Conservation (phyloP, 2,113 vertebrate genomes). For the Lophius piscatorius region DNA sequence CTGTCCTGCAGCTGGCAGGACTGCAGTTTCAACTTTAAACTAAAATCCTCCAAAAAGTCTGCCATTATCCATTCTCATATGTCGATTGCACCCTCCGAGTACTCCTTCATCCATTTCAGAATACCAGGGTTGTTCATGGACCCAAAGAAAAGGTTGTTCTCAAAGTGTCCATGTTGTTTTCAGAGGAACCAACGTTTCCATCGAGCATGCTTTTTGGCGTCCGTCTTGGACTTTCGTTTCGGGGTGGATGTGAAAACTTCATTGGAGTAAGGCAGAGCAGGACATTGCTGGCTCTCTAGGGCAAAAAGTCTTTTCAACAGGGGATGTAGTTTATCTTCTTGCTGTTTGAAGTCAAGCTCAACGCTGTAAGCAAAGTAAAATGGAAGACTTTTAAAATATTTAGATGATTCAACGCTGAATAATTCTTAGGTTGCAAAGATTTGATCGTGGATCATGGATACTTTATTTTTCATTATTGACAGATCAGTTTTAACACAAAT, state of each 20-base stretch:
- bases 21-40: constrained; percentile 50
- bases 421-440: background rate
- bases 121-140: constrained; percentile 29
- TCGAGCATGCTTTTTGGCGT: constrained; percentile 97
- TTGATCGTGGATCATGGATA: constrained; percentile 2
- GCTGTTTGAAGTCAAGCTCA: constrained; percentile 97
- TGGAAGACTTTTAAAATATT: background rate
- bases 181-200: constrained; percentile 99
- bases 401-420: background rate
- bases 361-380: constrained; percentile 81
- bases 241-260: constrained; percentile 94
- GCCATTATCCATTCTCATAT: constrained; percentile 32
- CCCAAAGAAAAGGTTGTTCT: constrained; percentile 48
- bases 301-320: constrained; percentile 95
- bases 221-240: constrained; percentile 97
- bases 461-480: background rate
- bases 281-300: constrained; percentile 89
- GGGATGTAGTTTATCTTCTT: constrained; percentile 96
- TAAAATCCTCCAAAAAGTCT: constrained; percentile 36
- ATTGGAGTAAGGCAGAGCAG: constrained; percentile 94
- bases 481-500: too few species aligned
- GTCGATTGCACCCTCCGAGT: constrained; percentile 43
- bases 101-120: constrained; percentile 77
- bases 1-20: constrained; percentile 38
- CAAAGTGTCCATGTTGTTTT: constrained; percentile 61